Evolutionary conservation across 2,797 vertebrate species (phyloP).

Genomic region (Discoglossus pictus): DNA sequence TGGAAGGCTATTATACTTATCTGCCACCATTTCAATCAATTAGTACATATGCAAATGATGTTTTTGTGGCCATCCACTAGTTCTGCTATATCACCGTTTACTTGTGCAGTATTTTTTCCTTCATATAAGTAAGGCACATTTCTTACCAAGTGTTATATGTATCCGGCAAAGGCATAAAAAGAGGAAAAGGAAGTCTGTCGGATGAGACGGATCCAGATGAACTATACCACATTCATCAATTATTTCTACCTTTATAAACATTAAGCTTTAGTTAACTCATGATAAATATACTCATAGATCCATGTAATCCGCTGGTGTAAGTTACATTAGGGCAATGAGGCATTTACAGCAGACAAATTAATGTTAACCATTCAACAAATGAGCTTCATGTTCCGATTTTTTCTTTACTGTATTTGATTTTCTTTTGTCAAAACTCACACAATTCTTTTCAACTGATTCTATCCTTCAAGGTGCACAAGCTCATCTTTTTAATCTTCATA

Average conservation of each 20-base stretch:
- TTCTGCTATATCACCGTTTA: no score
- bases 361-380: conserved; percentile 50
- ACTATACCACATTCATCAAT: conserved; percentile 43
- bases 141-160: no score
- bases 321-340: conserved; percentile 48
- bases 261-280: conserved; percentile 46
- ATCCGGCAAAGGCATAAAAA: conserved; percentile 12
- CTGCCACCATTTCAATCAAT: no score
- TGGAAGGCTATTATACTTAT: no score
- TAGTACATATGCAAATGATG: no score
- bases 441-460: conserved; percentile 23
- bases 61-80: no score
- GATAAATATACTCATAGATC: conserved; percentile 50
- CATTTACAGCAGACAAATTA: conserved; percentile 48
- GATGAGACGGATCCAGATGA: conserved; percentile 35
- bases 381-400: conserved; percentile 23
- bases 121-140: no score
- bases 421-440: conserved; percentile 40
- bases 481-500: conserved; percentile 43
- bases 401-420: conserved; percentile 36
- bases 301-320: conserved; percentile 45
- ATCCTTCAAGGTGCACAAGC: conserved; percentile 17
- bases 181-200: conserved; percentile 21
- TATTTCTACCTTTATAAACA: conserved; percentile 41
- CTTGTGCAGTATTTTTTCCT: no score